A percentile compares a stretch with the other conserved stretches of the same genome.
Conservation (phyloP, 2,113 vertebrate species). For the Hucho hucho region DNA sequence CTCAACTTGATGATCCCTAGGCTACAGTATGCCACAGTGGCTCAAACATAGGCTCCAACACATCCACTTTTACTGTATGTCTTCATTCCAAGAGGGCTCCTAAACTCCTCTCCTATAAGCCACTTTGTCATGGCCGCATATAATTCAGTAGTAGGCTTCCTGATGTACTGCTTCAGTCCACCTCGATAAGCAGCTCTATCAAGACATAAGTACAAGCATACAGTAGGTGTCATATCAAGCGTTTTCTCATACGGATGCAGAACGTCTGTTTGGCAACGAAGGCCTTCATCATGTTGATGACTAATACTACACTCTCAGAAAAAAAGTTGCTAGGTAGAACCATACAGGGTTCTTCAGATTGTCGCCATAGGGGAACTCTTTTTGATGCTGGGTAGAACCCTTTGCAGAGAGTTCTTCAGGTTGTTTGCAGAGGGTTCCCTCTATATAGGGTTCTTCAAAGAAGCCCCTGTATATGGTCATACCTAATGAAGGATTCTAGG, state of each 20-base stretch:
- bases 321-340: no score
- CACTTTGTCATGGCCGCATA: conserved; percentile 38
- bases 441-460: no score
- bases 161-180: conserved; percentile 2
- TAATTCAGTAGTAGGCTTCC: conserved; percentile 42
- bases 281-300: conserved; percentile 34
- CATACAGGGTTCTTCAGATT: no score
- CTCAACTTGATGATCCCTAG: no score
- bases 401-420: no score
- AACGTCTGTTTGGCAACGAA: conserved; percentile 8
- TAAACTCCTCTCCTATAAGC: conserved; percentile 36
- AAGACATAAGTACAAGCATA: conserved; percentile 30
- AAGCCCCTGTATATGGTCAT: no score
- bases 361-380: no score
- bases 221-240: conserved; percentile 37
- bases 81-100: conserved; percentile 37
- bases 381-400: no score
- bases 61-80: conserved; percentile 33
- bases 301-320: conserved; percentile 12
- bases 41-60: conserved; percentile 42
- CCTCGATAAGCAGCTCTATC: conserved; percentile 38
- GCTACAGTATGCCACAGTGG: conserved; percentile 27
- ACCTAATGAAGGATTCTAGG: no score
- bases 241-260: conserved; percentile 40
- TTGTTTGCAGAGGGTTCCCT: no score